These are phyloP conservation scores for Micropoecilia bifurca DNA, from an alignment of 2,797 vertebrate species.

Conservation along the genomic window DNA sequence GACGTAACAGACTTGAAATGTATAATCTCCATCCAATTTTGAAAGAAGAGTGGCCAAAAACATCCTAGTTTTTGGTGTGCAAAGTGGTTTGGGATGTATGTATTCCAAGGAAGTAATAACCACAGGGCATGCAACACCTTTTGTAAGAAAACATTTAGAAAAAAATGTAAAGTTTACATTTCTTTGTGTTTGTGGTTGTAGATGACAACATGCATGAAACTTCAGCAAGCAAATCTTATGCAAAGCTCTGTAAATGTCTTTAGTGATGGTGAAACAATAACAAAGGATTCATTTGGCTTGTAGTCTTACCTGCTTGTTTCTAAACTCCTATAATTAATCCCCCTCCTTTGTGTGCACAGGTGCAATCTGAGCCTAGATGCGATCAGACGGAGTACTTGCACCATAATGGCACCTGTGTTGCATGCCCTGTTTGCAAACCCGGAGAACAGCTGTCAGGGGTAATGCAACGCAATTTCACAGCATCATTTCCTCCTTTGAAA, in stretches of 20 bases:
- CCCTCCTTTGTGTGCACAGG: slow-evolving; percentile 25
- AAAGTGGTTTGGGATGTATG: not conserved
- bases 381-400: slow-evolving; percentile 65
- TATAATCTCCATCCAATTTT: not conserved
- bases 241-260: not conserved
- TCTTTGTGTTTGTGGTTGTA: not conserved
- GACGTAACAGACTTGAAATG: not conserved
- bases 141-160: not conserved
- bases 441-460: slow-evolving; percentile 72
- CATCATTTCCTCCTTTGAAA: too few relatives aligned
- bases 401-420: slow-evolving; percentile 59
- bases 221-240: not conserved
- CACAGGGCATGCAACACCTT: not conserved
- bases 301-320: not conserved
- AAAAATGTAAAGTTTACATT: not conserved
- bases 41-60: not conserved
- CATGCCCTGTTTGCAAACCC: slow-evolving; percentile 63
- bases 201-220: not conserved
- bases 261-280: not conserved
- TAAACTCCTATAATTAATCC: not conserved
- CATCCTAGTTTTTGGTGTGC: not conserved
- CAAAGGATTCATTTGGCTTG: not conserved
- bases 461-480: not conserved
- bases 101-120: not conserved
- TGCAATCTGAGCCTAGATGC: slow-evolving; percentile 55